Evolutionary conservation across 2,113 vertebrate genomes (phyloP).

Genomic region (Stomatorhinus ivindoensis): DNA sequence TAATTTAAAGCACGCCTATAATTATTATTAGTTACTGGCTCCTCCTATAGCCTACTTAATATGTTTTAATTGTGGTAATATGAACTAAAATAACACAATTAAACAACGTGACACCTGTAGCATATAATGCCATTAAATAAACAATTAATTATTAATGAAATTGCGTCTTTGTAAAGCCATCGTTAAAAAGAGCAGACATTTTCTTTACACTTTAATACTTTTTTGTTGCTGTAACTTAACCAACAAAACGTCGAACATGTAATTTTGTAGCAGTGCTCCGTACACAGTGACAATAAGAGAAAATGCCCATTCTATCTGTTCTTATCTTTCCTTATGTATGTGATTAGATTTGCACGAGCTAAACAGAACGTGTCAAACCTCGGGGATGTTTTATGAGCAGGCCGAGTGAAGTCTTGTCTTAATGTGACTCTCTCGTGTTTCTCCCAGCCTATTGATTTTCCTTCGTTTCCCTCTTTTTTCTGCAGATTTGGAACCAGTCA

Average conservation of each 20-base stretch:
- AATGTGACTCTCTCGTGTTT: not conserved
- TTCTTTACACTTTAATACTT: not conserved
- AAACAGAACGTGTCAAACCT: not conserved
- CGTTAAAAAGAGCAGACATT: not conserved
- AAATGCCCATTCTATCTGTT: not conserved
- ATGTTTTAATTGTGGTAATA: not conserved
- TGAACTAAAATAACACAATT: not conserved
- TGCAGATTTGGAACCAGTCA: conserved; percentile 15
- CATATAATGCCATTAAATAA: not conserved
- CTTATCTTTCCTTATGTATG: not conserved
- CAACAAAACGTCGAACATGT: not conserved
- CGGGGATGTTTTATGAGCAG: not conserved
- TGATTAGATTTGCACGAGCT: conserved; percentile 6
- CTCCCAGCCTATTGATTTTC: not conserved
- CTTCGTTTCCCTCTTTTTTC: not conserved
- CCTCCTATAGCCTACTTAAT: not conserved
- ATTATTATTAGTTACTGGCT: not conserved
- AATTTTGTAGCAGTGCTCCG: not conserved
- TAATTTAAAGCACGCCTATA: not conserved
- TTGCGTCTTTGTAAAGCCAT: not conserved
- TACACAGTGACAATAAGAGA: not conserved
- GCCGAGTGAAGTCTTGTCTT: not conserved
- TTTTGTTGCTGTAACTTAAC: not conserved
- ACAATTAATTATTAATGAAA: not conserved
- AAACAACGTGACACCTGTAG: not conserved